These are phyloP conservation scores for Hypanus sabinus DNA, from an alignment of 2,113 vertebrate genomes.

Conservation along the genomic window DNA sequence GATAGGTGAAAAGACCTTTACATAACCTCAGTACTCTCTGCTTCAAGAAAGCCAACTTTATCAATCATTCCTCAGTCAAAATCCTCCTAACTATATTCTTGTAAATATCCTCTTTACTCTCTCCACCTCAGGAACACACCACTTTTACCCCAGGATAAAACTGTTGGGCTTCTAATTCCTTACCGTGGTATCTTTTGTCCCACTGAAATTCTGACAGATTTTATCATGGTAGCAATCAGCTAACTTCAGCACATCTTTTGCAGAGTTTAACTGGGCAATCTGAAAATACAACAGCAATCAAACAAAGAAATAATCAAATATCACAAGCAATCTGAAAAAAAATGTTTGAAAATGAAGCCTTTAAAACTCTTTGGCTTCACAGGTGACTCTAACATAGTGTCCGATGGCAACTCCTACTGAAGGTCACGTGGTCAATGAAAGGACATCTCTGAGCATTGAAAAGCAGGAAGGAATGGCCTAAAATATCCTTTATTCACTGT, in stretches of 20 bases:
- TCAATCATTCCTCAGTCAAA: no score
- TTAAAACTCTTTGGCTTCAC: neutral
- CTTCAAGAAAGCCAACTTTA: no score
- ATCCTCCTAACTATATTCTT: no score
- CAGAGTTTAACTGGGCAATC: neutral
- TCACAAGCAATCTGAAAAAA: neutral
- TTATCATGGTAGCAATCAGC: neutral
- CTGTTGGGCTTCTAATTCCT: neutral
- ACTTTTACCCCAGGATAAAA: neutral
- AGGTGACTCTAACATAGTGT: neutral
- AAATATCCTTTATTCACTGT: neutral
- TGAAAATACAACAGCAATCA: neutral
- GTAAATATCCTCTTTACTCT: no score
- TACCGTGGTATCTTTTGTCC: neutral
- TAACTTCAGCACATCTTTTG: neutral
- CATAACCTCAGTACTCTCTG: no score
- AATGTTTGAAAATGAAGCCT: neutral
- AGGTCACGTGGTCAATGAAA: neutral
- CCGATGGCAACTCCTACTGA: no score
- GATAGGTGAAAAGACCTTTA: no score
- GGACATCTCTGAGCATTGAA: neutral
- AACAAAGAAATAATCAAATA: no score
- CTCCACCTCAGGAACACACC: no score
- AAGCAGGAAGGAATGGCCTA: no score
- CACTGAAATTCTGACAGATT: neutral